Base-by-base conservation (phyloP, 2,797 vertebrate species). In the Octomys mimax region DNA sequence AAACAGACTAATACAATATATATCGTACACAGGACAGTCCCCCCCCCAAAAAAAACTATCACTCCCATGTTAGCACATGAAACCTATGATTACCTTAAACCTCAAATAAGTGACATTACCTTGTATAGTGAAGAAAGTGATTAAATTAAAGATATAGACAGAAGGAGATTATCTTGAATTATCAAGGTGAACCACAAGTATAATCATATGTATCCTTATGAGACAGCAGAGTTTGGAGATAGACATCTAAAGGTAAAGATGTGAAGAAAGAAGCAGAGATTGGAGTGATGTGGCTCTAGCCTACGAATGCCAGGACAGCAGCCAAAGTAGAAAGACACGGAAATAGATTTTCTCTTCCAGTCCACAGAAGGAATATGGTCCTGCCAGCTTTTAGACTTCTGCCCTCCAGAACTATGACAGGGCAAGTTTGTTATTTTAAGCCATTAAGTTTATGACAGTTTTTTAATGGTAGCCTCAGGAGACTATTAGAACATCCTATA, bases 401-500 rank as follows among this genome's bases (percentile, higher is more conserved):
- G 26, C 31, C 54, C 19, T 88, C 36, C 31, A 91, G 71, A 73
- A 88, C 5, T 39, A 18, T 26, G 42, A 39, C 6, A 59, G 46
- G 59, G 66, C 39, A 85, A 64, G 46, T 88, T 89, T n/a, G 49
- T n/a, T 86, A 24, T 49, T 49, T 81, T 62, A 42, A 77, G 21
- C 7, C 31, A 89, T 19, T 62, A 81, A 62, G 33, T 81, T 75
- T 49, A 28, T 68, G 46, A n/a, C 24, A 61, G 75, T 75, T 86
- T 92, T 68, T 94, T 84, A 26, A 54, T 10, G 73, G 8, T 18
- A 46, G 11, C n/a, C 49, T 92, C 57, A 64, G 42, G 31, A 86
- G 87, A 96, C 31, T 82, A 95, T 82, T 26, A 73, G 42, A 66
- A 49, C 59, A 80, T 75, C 49, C 80, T 80, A 66, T 11, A 80